Evolutionary conservation across 2,888 invertebrate species (phyloP).

Genomic region (Drosophila picticornis): DNA sequence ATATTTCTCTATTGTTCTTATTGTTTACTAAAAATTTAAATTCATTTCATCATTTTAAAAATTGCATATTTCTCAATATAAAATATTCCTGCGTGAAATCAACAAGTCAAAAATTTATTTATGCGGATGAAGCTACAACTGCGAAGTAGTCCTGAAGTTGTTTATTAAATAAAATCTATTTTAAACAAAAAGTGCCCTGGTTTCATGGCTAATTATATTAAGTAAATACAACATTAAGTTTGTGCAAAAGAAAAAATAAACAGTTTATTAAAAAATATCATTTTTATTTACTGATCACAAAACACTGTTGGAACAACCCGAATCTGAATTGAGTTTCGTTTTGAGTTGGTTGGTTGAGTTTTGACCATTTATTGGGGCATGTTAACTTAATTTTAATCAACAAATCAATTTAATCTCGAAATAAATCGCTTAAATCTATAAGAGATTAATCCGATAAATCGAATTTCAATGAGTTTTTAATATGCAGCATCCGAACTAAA

Average conservation of each 20-base stretch:
- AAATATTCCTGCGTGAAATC: not conserved
- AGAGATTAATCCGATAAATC: not conserved
- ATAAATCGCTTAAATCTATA: not conserved
- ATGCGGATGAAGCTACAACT: too few species aligned
- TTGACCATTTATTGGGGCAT: not conserved
- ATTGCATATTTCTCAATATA: not conserved
- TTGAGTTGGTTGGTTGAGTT: not conserved
- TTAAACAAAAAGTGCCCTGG: not conserved
- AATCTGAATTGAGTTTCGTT: not conserved
- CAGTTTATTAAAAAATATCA: too few species aligned
- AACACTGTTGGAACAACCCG: not conserved
- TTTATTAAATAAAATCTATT: not conserved
- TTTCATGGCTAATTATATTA: not conserved
- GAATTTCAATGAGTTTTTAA: not conserved
- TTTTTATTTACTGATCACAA: not conserved
- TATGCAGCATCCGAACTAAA: not conserved
- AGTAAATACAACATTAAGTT: not conserved
- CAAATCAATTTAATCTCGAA: not conserved
- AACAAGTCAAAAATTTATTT: not conserved
- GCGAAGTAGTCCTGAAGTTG: not conserved
- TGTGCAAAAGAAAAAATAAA: not conserved
- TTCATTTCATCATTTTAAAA: not conserved
- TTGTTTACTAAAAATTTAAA: not conserved
- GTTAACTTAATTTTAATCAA: not conserved
- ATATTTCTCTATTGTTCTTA: not conserved